Evolutionary conservation across 2,113 vertebrate genomes (phyloP).

Genomic region (Zosterops japonicus): DNA sequence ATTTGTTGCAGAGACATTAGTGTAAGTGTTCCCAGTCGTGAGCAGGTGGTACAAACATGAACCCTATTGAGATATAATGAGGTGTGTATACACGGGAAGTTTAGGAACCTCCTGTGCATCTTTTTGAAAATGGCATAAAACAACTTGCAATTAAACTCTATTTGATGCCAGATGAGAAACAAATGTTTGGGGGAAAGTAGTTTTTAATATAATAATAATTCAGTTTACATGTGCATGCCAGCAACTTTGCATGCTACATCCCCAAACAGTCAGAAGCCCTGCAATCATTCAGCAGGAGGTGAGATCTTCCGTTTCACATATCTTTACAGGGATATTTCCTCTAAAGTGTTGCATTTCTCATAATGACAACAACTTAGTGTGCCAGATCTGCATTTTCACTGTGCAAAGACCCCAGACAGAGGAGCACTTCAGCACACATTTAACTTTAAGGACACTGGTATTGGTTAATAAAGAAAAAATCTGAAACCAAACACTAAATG

Average conservation of each 20-base stretch:
- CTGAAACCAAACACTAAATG: neutral
- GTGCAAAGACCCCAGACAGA: neutral
- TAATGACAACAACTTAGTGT: neutral
- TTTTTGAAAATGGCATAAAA: constrained; percentile 78
- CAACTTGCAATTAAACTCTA: constrained; percentile 80
- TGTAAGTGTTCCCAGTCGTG: constrained; percentile 64
- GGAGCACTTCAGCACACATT: neutral
- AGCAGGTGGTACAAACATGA: constrained; percentile 75
- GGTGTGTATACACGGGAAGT: constrained; percentile 76
- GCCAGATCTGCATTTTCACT: neutral
- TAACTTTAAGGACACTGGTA: neutral
- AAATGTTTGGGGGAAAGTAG: constrained; percentile 74
- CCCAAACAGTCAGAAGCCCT: constrained; percentile 58
- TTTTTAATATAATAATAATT: constrained; percentile 79
- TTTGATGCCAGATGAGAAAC: constrained; percentile 80
- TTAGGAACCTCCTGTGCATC: constrained; percentile 76
- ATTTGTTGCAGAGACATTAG: constrained; percentile 64
- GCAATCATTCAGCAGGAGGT: constrained; percentile 11
- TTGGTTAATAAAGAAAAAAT: neutral
- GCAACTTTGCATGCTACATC: constrained; percentile 54
- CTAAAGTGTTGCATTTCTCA: neutral
- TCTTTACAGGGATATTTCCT: constrained; percentile 9
- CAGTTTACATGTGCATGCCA: constrained; percentile 72
- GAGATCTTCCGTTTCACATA: constrained; percentile 37
- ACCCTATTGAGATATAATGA: constrained; percentile 81